These are phyloP conservation scores for Mormyrus iriodes DNA, from an alignment of 2,113 vertebrate species.

Conservation along the genomic window DNA sequence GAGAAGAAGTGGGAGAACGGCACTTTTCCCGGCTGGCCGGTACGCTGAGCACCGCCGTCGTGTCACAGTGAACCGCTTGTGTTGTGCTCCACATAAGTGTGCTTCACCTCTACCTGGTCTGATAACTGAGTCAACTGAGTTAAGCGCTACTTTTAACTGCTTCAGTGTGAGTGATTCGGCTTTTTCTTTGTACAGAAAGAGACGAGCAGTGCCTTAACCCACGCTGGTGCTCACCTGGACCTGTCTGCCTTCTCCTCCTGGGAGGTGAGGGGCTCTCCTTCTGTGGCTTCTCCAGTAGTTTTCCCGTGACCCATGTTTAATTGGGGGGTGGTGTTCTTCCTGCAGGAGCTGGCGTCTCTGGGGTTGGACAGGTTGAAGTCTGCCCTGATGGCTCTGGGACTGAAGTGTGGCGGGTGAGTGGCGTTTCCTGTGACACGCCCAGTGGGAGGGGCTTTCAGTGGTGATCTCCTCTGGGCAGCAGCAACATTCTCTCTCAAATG, in stretches of 20 bases:
- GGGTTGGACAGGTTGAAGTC: constrained; percentile 96
- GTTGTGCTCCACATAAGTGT: neutral
- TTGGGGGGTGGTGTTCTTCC: neutral
- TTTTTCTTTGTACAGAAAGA: constrained; percentile 75
- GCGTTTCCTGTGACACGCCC: neutral
- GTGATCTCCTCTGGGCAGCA: neutral
- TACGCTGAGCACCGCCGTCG: constrained; percentile 43
- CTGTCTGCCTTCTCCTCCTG: constrained; percentile 98
- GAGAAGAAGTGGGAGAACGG: constrained; percentile 97
- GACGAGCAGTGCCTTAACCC: constrained; percentile 91
- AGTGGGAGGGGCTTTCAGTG: neutral
- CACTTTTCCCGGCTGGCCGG: constrained; percentile 92
- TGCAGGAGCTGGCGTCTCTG: constrained; percentile 89
- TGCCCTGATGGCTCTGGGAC: constrained; percentile 86
- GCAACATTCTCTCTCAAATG: neutral
- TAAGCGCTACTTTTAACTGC: neutral
- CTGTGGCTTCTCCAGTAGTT: fast-evolving
- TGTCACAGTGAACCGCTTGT: neutral
- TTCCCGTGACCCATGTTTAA: neutral
- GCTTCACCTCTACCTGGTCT: neutral
- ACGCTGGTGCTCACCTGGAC: constrained; percentile 92
- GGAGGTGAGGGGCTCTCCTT: constrained; percentile 68
- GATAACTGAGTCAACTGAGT: neutral
- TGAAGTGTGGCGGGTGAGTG: constrained; percentile 95
- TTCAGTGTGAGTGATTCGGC: neutral